A percentile compares a stretch with the other conserved stretches of the same genome.
These are phyloP conservation scores for Drosophila koepferae DNA, from an alignment of 2,888 invertebrate species.

Conservation along the genomic window DNA sequence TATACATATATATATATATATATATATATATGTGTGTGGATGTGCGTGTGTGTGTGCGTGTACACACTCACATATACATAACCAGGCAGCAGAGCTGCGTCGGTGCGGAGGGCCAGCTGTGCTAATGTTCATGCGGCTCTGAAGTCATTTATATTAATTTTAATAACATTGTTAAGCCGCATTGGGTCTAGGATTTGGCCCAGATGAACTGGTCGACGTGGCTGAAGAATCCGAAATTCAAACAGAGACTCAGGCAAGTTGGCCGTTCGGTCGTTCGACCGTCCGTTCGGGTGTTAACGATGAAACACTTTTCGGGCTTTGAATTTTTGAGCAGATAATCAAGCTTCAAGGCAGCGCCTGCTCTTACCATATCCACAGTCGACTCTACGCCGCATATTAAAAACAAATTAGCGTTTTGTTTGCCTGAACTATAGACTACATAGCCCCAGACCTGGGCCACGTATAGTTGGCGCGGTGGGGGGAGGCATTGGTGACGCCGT, in stretches of 20 bases:
- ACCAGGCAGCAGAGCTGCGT: neutral
- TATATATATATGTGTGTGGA: neutral
- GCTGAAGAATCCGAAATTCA: constrained; percentile 3
- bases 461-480: neutral
- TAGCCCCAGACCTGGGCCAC: neutral
- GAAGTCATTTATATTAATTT: constrained; percentile 81
- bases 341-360: constrained; percentile 35
- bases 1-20: too few species aligned
- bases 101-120: constrained; percentile 25
- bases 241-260: constrained; percentile 4
- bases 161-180: constrained; percentile 80
- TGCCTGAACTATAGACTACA: constrained; percentile 6
- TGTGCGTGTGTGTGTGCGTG: neutral
- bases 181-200: constrained; percentile 41
- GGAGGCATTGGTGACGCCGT: constrained; percentile 6
- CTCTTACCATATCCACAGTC: constrained; percentile 8
- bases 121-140: constrained; percentile 49
- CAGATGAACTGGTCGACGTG: constrained; percentile 3
- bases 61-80: neutral
- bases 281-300: constrained; percentile 67
- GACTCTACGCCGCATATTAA: constrained; percentile 64
- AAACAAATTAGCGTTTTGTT: constrained; percentile 74
- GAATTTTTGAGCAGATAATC: constrained; percentile 73
- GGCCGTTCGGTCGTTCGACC: neutral
- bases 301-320: constrained; percentile 74